phyloP scores from a whole-genome alignment of 2,888 invertebrate species.

The Platypus cylindrus region DNA sequence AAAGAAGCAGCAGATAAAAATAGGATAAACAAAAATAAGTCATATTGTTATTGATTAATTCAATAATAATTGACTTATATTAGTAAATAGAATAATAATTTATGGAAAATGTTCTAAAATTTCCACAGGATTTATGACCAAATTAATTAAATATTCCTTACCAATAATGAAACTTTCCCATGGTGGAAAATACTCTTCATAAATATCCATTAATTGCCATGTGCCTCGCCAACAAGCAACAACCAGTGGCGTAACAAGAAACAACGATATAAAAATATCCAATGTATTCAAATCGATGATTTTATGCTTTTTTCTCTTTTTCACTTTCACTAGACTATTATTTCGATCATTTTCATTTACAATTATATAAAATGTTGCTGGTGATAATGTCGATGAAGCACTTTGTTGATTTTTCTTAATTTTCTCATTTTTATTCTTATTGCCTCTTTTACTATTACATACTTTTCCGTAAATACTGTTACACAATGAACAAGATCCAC shows the following conservation, averaged over 20 bases:
- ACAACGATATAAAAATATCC: conserved; percentile 35
- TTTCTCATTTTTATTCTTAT: no score
- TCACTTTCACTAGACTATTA: no score
- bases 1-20: no score
- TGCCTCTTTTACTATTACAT: no score
- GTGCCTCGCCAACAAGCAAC: conserved; percentile 43
- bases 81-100: no score
- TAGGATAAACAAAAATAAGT: no score
- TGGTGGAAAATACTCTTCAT: conserved; percentile 38
- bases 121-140: background rate
- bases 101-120: background rate
- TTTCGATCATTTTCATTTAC: no score
- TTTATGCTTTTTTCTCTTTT: conserved; percentile 10
- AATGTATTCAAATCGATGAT: conserved; percentile 22
- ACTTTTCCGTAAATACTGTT: conserved; percentile 8
- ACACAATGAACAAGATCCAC: conserved; percentile 1
- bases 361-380: no score
- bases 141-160: conserved; percentile 5
- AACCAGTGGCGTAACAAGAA: conserved; percentile 38
- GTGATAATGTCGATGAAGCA: no score
- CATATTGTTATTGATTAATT: no score
- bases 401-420: no score
- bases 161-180: conserved; percentile 36
- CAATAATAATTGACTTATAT: no score
- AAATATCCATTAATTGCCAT: conserved; percentile 40